Base-by-base conservation (phyloP, 1,140 invertebrate genomes). In the Drosophila albomicans region DNA sequence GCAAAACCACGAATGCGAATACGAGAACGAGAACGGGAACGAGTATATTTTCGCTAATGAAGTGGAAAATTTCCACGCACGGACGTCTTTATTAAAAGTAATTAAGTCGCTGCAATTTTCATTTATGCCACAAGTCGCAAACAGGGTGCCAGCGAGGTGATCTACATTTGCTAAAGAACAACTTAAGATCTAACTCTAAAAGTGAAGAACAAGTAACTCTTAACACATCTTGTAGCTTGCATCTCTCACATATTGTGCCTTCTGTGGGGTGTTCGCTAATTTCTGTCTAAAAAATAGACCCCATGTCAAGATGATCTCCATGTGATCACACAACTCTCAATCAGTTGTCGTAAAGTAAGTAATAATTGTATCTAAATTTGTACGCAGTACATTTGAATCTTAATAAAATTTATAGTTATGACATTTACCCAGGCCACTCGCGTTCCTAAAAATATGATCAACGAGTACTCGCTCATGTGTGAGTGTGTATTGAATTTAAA, bases 21-120 rank as follows among this genome's bases (percentile, higher is more conserved):
- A 8, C 20, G 20, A 32, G 32, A 32, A 7, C 32, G 32, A 32
- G 32, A 32, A 32, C 32, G 32, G 32, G 5, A 8, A 38, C 35
- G 35, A 38, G 35, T 72, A 72, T 75, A 74, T 80, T 82, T 78
- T 80, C 69, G 86, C 86, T 85, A 89, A 89, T 89, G 86, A 89
- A 89, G 85, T 85, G 66, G 75, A 78, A 78, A 63, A 70, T 75
- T 78, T 79, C 58, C 65, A 78, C 69, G 58, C 82, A 89, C 85
- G 86, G 85, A 90, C 86, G 86, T 89, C 85, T 89, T 89, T 85
- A 89, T 89, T 89, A 89, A 89, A 89, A 89, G 80, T 89, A 89
- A 89, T 89, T 89, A 89, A 89, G 85, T 79, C 75, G 59, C 68
- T 89, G 86, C 76, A 89, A 90, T 90, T 90, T 80, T 86, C 85